Evolutionary conservation across 2,888 invertebrate species (phyloP).

Genomic region (Napeogenes sylphis): DNA sequence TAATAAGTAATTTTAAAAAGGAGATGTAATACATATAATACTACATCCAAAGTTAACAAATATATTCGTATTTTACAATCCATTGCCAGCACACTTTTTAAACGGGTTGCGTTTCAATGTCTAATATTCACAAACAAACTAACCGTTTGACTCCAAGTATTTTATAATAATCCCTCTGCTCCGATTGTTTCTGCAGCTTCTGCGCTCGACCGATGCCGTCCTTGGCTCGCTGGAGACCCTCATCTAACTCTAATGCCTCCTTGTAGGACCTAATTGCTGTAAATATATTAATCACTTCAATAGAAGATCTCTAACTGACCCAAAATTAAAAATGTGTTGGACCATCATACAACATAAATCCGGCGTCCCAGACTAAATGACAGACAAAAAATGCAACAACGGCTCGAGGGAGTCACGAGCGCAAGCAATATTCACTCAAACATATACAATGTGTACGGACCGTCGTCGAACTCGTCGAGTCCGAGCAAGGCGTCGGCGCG

Average conservation of each 20-base stretch:
- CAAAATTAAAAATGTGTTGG: too few species aligned
- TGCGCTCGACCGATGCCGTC: conserved; percentile 93
- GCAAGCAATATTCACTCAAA: background rate
- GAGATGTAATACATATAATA: too few species aligned
- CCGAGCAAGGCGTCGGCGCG: conserved; percentile 93
- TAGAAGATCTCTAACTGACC: too few species aligned
- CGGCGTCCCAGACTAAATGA: too few species aligned
- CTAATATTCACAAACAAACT: background rate
- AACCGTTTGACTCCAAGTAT: conserved; percentile 92
- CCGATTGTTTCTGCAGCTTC: conserved; percentile 93
- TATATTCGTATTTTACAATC: too few species aligned
- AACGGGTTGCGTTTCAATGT: too few species aligned
- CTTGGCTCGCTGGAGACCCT: conserved; percentile 86
- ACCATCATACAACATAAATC: too few species aligned
- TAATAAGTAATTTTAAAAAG: too few species aligned
- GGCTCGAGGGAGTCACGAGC: too few species aligned
- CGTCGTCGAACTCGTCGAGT: conserved; percentile 94
- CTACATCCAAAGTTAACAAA: too few species aligned
- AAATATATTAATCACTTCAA: conserved; percentile 28
- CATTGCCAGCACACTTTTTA: too few species aligned
- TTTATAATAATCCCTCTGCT: conserved; percentile 97
- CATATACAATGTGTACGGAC: conserved; percentile 49
- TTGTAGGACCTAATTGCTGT: conserved; percentile 91
- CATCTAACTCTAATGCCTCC: conserved; percentile 90
- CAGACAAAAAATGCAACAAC: too few species aligned